Base-by-base conservation (phyloP, 2,797 vertebrate genomes). In the Mareca strepera region DNA sequence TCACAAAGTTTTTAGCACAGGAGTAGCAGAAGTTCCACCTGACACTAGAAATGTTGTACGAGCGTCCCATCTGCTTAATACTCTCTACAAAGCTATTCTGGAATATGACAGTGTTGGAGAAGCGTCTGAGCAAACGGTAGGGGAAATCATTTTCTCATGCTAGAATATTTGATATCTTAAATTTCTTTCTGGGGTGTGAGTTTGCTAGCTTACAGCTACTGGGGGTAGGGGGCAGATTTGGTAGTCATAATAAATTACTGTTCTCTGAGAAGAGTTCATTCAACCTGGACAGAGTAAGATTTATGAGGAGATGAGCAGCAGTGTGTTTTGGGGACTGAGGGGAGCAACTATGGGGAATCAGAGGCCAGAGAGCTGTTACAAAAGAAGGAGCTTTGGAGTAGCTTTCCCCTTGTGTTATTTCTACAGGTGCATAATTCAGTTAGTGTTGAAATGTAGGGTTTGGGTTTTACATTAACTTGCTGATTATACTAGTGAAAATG, bases 21-120 rank as follows among this genome's bases (percentile, higher is more conserved):
- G 99, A n/a, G 98, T 99, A 23, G 99, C 99, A 0, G 99, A 99
- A 92, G 99, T 99, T 7, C 99, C 99, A 4, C 98, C 98, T 3
- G 99, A 98, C 76, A 99, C 99, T 8, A 98, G 99, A 12, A 99
- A 99, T 29, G 99, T 99, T 18, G 98, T 99, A 29, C 98, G 99
- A 92, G 99, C 99, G 2, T 99, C 99, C 33, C 99, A 99, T 95
- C 96, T 99, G 75, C 99, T 99, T 85, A 99, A 99, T 97, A 99
- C 99, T 2, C 97, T 99, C 64, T 99, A 99, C 98, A 99, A 99
- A 97, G 98, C 99, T 46, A 99, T 99, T 95, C 98, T 99, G 4
- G 99, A 99, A 80, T 99, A 99, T 18, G 99, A 99, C 98, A 99
- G 98, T 3, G 98, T 98, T 22, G 99, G 99, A 58, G 99, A 99